These are phyloP conservation scores for Microcebus jonahi DNA, from an alignment of 2,113 vertebrate species.

Conservation along the genomic window DNA sequence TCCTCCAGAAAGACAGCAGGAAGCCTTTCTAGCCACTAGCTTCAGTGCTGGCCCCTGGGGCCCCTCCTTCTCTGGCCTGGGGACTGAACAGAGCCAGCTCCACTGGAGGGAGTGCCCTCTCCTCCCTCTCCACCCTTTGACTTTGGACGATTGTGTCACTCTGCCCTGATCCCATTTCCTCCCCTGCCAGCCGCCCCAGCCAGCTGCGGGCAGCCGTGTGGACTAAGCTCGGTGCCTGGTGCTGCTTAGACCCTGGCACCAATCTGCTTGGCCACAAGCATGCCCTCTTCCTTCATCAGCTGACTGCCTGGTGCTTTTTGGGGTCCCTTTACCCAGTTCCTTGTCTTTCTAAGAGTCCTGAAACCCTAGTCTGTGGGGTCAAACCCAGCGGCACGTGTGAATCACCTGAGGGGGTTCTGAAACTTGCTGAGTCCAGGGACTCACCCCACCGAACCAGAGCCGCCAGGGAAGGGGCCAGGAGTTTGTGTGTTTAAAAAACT, in stretches of 20 bases:
- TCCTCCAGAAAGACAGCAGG: background rate
- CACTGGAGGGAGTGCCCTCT: background rate
- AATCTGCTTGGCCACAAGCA: background rate
- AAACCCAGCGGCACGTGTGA: background rate
- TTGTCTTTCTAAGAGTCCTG: background rate
- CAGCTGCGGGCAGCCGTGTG: constrained; percentile 45
- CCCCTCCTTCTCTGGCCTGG: background rate
- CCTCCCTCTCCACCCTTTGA: constrained; percentile 2
- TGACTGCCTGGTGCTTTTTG: background rate
- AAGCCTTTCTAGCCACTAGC: background rate
- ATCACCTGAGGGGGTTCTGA: background rate
- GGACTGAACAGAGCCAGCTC: background rate
- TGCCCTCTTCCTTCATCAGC: background rate
- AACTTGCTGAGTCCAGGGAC: background rate
- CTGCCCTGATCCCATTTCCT: constrained; percentile 14
- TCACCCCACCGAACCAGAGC: background rate
- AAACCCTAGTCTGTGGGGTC: background rate
- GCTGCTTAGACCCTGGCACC: constrained; percentile 4
- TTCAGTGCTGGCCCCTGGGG: background rate
- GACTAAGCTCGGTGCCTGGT: constrained; percentile 51
- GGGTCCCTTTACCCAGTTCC: background rate
- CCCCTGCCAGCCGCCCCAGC: background rate
- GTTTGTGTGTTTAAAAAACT: background rate
- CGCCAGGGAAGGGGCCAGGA: background rate
- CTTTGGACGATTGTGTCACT: constrained; percentile 53